These are phyloP conservation scores for Bombus balteatus DNA, from an alignment of 1,140 invertebrate genomes.

Conservation along the genomic window DNA sequence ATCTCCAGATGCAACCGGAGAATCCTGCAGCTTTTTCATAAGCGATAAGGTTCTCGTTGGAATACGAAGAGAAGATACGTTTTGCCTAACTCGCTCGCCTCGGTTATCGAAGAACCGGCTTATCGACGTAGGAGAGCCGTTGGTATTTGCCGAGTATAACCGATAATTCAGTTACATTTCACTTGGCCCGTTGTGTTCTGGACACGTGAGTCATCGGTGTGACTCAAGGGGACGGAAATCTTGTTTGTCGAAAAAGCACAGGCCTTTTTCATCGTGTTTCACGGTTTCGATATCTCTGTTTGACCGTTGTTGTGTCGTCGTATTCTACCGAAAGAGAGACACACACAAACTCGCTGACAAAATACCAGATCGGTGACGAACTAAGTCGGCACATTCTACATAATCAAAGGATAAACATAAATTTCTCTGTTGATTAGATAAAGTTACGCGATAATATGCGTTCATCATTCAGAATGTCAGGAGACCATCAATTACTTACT, in stretches of 20 bases:
- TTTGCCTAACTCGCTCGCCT: neutral
- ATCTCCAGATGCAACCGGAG: neutral
- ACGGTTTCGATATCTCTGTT: slow-evolving; percentile 1
- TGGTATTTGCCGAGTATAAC: slow-evolving; percentile 68
- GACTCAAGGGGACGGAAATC: slow-evolving; percentile 50
- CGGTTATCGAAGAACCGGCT: slow-evolving; percentile 61
- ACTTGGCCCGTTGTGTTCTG: slow-evolving; percentile 51
- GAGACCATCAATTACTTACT: neutral
- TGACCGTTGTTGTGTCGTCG: neutral
- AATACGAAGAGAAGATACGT: neutral
- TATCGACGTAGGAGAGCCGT: slow-evolving; percentile 70
- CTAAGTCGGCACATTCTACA: slow-evolving; percentile 11
- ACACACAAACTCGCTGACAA: neutral
- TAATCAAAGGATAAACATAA: slow-evolving; percentile 42
- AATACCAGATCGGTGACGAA: slow-evolving; percentile 17
- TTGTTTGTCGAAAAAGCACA: slow-evolving; percentile 56
- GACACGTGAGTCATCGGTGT: slow-evolving; percentile 40
- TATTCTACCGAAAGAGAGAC: too few species aligned
- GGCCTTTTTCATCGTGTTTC: neutral
- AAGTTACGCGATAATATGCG: slow-evolving; percentile 20
- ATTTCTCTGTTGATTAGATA: slow-evolving; percentile 39
- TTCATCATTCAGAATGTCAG: neutral
- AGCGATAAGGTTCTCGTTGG: neutral
- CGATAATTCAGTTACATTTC: slow-evolving; percentile 58
- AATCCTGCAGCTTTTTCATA: neutral